Base-by-base conservation (phyloP, 1,140 invertebrate genomes). In the Trichonephila clavata region DNA sequence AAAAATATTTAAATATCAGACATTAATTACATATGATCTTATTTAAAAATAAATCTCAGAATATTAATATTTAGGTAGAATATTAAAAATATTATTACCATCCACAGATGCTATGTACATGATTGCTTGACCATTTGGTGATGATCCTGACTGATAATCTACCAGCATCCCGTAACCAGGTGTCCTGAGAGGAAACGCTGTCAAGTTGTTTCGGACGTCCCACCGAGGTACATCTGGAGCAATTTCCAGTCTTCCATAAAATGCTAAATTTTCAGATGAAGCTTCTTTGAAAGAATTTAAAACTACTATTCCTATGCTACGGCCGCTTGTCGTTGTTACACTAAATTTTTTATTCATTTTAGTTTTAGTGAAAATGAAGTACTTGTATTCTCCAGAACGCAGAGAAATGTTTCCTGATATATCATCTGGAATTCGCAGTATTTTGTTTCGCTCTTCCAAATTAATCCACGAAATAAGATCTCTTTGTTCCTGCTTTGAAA, bases 201-300 rank as follows among this genome's bases (percentile, higher is more conserved):
- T 97, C 77, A 98, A 96, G 95, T 99, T 98, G 39, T 97, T 96
- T 94, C 97, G 97, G 0, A 99, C 95, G 95, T 97, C 97, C 98
- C 98, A 99, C 60, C 97, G 61, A 8, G 87, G 86, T 24, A 71
- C 84, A 63, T 94, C 94, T n/a, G 24, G 21, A 6, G 97, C 96
- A 71, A 97, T 96, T 27, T 97, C 97, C 94, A 97, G 96, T 1
- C 97, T 97, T 95, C 98, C 98, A 93, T 97, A 97, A 81, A 99
- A 97, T 43, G 96, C 96, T 63, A 99, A 97, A 94, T 96, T 96
- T 96, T 99, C 98, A 0, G 97, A 97, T 90, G 98, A 98, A 88
- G 97, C 97, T 95, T 98, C 98, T 90, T 98, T 97, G 90, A 98
- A 98, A 3, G 98, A 98, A 96, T 98, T 99, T 2, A 99, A 95